phyloP scores from a whole-genome alignment of 2,113 vertebrate genomes.

The Chauna torquata region DNA sequence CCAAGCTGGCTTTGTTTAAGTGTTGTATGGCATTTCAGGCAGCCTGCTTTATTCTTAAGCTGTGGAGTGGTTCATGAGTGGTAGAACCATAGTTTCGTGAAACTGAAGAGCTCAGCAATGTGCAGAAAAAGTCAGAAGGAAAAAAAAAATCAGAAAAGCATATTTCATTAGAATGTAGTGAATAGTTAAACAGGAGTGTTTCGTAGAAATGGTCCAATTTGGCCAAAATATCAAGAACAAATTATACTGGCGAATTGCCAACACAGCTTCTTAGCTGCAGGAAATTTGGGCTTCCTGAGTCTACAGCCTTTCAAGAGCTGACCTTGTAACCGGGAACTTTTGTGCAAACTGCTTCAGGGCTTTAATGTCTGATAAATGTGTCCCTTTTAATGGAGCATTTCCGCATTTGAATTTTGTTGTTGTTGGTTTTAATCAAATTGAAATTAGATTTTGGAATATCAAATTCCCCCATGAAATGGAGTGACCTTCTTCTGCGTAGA shows the following conservation, averaged over 20 bases:
- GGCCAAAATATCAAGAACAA: background rate
- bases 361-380: background rate
- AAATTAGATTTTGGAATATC: slow-evolving; percentile 34
- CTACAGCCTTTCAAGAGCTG: slow-evolving; percentile 16
- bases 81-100: background rate
- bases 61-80: background rate
- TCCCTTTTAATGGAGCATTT: slow-evolving; percentile 5
- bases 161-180: background rate
- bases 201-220: slow-evolving; percentile 4
- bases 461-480: background rate
- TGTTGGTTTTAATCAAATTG: background rate
- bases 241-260: background rate
- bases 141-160: background rate
- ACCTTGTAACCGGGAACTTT: slow-evolving; percentile 1
- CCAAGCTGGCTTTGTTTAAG: background rate
- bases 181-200: background rate
- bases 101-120: background rate
- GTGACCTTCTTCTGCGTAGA: background rate
- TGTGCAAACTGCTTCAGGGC: background rate
- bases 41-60: background rate
- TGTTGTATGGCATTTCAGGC: background rate
- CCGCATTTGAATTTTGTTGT: background rate
- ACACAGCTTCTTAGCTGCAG: background rate
- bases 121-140: background rate
- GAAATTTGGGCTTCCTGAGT: slow-evolving; percentile 4